phyloP scores from a whole-genome alignment of 2,113 vertebrate genomes.

The Eonycteris spelaea region DNA sequence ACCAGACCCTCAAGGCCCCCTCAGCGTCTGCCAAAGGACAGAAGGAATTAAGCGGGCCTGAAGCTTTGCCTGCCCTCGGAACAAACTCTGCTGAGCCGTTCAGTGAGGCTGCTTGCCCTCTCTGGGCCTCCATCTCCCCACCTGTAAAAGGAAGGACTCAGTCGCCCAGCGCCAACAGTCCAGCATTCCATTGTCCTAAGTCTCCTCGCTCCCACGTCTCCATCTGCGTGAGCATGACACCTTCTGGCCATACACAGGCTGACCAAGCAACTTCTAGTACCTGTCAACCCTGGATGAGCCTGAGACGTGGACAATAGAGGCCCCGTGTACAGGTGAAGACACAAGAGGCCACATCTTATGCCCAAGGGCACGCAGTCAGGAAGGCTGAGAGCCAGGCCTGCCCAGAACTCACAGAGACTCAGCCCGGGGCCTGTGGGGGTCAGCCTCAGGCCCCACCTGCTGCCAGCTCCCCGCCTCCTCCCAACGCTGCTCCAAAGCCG shows the following conservation, averaged over 20 bases:
- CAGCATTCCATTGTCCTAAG: background rate
- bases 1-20: background rate
- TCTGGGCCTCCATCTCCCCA: background rate
- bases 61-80: background rate
- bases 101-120: background rate
- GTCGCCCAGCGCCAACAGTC: background rate
- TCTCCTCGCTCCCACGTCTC: background rate
- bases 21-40: background rate
- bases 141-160: background rate
- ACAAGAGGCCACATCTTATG: background rate
- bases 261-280: background rate
- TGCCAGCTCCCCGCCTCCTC: background rate
- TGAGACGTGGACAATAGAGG: background rate
- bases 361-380: too few relatives aligned
- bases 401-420: background rate
- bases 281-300: background rate
- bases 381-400: background rate
- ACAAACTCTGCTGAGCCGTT: background rate
- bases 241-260: background rate
- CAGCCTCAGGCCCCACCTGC: too few relatives aligned
- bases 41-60: background rate
- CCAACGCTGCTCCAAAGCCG: background rate
- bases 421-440: too few relatives aligned
- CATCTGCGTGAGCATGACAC: background rate
- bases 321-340: background rate